Evolutionary conservation across 2,888 invertebrate species (phyloP).

Genomic region (Scaeva pyrastri): DNA sequence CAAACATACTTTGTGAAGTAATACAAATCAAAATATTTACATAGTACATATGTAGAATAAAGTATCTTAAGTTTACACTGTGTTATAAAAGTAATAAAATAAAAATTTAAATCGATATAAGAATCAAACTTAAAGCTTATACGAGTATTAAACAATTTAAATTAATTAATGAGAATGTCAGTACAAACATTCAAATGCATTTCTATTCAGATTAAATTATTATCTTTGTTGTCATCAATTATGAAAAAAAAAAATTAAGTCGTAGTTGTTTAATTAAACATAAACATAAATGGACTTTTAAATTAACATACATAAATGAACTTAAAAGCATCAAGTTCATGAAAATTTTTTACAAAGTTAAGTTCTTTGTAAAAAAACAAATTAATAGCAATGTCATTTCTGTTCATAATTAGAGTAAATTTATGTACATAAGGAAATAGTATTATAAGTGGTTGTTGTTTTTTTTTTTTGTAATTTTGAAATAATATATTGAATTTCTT

Average conservation of each 20-base stretch:
- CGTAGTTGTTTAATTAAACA: slow-evolving; percentile 41
- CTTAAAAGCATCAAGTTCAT: neutral
- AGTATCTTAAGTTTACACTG: neutral
- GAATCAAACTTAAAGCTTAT: neutral
- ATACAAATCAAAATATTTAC: neutral
- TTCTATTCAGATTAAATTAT: slow-evolving; percentile 21
- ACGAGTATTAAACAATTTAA: slow-evolving; percentile 29
- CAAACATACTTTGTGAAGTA: slow-evolving; percentile 2
- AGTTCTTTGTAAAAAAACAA: neutral
- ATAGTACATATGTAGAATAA: neutral
- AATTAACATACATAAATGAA: slow-evolving; percentile 21
- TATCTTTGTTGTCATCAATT: slow-evolving; percentile 38
- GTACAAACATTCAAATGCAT: neutral
- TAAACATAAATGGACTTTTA: slow-evolving; percentile 23
- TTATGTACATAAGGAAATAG: too few relatives aligned
- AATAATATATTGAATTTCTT: too few relatives aligned
- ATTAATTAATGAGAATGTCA: slow-evolving; percentile 31
- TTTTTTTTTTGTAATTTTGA: too few relatives aligned
- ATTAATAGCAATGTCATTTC: too few relatives aligned
- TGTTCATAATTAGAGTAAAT: too few relatives aligned
- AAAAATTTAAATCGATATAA: neutral
- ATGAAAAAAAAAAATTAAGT: slow-evolving; percentile 29
- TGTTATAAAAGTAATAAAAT: slow-evolving; percentile 1
- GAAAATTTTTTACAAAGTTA: neutral
- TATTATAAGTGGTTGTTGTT: too few relatives aligned